Base-by-base conservation (phyloP, 2,888 invertebrate species). In the Leuctra nigra region DNA sequence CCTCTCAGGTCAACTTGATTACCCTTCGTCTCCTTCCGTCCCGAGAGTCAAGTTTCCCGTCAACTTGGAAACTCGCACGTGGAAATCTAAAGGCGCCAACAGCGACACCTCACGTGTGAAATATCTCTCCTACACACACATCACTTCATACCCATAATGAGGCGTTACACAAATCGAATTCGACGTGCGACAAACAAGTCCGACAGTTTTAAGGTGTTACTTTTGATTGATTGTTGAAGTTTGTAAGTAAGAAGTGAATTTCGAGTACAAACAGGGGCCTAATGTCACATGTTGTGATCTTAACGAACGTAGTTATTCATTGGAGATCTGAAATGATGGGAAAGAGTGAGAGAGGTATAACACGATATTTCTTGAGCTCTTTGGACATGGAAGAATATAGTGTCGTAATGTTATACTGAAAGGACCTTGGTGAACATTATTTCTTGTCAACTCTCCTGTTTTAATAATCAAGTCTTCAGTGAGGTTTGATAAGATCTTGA, bases 391-490 rank as follows among this genome's bases (percentile, higher is more conserved):
- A n/a, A 14, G 18, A 41, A n/a, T 18, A 41, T 18, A 18, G 20
- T 41, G 41, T 41, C 18, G 41, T 41, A 41, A 41, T 20, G 14
- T n/a, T 16, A 18, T 6, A 41, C 41, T 18, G 41, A 9, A 18
- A 16, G 18, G 18, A 41, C 41, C 41, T 41, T 4, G 18, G 41
- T 16, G 41, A 41, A 41, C 41, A 41, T 41, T 41, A 41, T 41
- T 41, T 41, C 4, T 18, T 41, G 41, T 41, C 41, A 41, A n/a
- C 41, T 41, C n/a, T 16, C 14, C 41, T 41, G 41, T 41, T 18
- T 41, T 41, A 41, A 20, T 18, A 41, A 41, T 41, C n/a, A 41
- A 41, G 41, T 41, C 41, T 41, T 41, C 41, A 41, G 11, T 6
- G 11, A 29, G 29, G 11, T 7, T 29, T 6, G 11, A 7, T 7